Percentiles rank a stretch among this genome's conserved stretches.
These are phyloP conservation scores for Sebastes matsubarae DNA, from an alignment of 2,797 vertebrate species.

Conservation along the genomic window DNA sequence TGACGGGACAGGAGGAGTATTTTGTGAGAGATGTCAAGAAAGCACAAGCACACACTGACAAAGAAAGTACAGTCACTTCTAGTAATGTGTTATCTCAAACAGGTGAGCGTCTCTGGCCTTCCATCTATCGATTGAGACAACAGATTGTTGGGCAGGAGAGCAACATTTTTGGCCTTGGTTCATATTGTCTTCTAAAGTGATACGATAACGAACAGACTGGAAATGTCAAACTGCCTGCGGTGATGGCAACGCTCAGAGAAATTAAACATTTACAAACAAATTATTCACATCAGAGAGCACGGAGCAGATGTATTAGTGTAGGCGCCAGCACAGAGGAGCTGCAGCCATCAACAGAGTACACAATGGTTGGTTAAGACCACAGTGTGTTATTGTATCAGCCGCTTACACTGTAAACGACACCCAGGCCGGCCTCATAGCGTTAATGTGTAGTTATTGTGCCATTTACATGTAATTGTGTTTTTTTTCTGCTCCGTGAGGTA, in stretches of 20 bases:
- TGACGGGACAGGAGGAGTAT: not conserved
- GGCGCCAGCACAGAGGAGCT: not conserved
- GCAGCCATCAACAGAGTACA: conserved; percentile 19
- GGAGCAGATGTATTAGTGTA: conserved; percentile 22
- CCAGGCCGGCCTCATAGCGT: not conserved
- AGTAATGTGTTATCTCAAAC: not conserved
- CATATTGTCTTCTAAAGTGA: conserved; percentile 43
- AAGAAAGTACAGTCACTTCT: not conserved
- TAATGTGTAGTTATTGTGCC: not conserved
- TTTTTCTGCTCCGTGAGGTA: not conserved
- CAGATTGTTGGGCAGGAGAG: conserved; percentile 3
- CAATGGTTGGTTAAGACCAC: conserved; percentile 8
- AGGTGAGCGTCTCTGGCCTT: not conserved
- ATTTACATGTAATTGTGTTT: not conserved
- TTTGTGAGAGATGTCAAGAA: not conserved
- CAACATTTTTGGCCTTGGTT: conserved; percentile 20
- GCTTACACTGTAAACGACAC: conserved; percentile 4
- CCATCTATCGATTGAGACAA: conserved; percentile 9
- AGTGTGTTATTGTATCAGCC: not conserved
- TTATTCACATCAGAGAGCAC: conserved; percentile 42
- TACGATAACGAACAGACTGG: conserved; percentile 36
- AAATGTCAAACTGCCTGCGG: conserved; percentile 36
- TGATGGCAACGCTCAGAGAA: conserved; percentile 30
- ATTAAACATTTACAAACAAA: conserved; percentile 52
- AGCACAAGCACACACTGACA: conserved; percentile 13